These are phyloP conservation scores for Apomyelois bistriatella DNA, from an alignment of 2,888 invertebrate species.

Conservation along the genomic window DNA sequence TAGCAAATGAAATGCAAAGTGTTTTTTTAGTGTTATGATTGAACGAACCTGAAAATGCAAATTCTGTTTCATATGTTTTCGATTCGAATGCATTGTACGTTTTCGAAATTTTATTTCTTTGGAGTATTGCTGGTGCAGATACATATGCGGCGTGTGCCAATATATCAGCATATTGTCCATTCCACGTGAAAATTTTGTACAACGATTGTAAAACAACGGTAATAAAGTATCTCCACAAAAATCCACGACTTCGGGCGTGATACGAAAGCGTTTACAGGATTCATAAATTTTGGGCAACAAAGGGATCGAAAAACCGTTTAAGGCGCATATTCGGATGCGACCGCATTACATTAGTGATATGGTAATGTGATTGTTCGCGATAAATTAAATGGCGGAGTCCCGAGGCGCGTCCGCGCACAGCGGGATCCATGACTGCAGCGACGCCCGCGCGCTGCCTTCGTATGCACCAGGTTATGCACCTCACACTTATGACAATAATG, in stretches of 20 bases:
- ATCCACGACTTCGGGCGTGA: slow-evolving; percentile 53
- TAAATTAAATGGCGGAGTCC: slow-evolving; percentile 66
- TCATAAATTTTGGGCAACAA: slow-evolving; percentile 74
- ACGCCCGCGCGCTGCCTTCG: slow-evolving; percentile 51
- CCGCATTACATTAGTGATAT: slow-evolving; percentile 75
- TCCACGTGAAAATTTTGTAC: slow-evolving; percentile 47
- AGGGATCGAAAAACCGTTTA: slow-evolving; percentile 74
- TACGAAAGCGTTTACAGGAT: slow-evolving; percentile 62
- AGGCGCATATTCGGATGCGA: slow-evolving; percentile 67
- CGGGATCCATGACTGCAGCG: slow-evolving; percentile 45
- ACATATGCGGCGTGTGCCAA: slow-evolving; percentile 31
- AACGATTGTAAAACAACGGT: slow-evolving; percentile 59
- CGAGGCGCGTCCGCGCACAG: slow-evolving; percentile 53
- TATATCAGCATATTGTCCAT: slow-evolving; percentile 39
- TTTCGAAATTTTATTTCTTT: slow-evolving; percentile 18
- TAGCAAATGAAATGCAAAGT: background rate
- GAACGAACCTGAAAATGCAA: slow-evolving; percentile 5
- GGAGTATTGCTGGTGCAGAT: slow-evolving; percentile 25
- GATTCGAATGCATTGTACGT: background rate
- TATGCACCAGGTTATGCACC: slow-evolving; percentile 57
- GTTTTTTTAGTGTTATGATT: background rate
- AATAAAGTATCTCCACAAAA: slow-evolving; percentile 50
- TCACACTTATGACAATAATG: slow-evolving; percentile 60
- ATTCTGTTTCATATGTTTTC: background rate
- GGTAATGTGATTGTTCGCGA: slow-evolving; percentile 77